A percentile compares a stretch with the other conserved stretches of the same genome.
Conservation (phyloP, 2,888 invertebrate genomes). For the Nomada hirtipes region DNA sequence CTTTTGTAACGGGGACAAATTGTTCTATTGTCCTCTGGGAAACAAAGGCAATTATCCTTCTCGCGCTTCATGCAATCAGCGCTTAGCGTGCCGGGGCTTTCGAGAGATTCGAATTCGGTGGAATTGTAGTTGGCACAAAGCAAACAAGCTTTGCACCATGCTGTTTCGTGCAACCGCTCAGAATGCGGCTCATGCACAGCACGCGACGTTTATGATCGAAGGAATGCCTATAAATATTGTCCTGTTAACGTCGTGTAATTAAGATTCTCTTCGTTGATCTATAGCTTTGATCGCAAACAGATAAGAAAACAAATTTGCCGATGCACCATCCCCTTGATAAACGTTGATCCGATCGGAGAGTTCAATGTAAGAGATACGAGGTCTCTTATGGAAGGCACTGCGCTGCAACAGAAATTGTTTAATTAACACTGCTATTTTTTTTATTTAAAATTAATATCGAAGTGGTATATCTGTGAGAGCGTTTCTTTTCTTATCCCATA, state of each 20-base stretch:
- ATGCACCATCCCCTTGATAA: too few species aligned
- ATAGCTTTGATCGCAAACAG: too few species aligned
- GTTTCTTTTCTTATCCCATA: too few species aligned
- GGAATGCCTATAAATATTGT: not conserved
- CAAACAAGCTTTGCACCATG: not conserved
- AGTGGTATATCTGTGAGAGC: too few species aligned
- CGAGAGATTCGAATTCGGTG: slow-evolving; percentile 9
- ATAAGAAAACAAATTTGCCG: too few species aligned
- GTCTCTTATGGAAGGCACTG: too few species aligned
- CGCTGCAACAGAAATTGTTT: too few species aligned
- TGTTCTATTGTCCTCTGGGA: not conserved
- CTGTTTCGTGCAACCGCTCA: not conserved
- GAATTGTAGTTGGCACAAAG: slow-evolving; percentile 7
- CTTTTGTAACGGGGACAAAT: slow-evolving; percentile 9
- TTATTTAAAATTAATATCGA: too few species aligned
- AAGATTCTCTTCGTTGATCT: not conserved
- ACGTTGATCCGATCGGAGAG: too few species aligned
- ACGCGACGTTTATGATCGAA: not conserved
- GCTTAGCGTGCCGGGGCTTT: slow-evolving; percentile 1
- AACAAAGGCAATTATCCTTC: slow-evolving; percentile 12
- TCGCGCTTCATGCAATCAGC: not conserved
- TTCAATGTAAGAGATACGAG: too few species aligned
- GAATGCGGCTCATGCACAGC: not conserved
- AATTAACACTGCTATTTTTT: too few species aligned
- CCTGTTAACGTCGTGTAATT: not conserved